phyloP scores from a whole-genome alignment of 2,113 vertebrate species.

The Lepus americanus region DNA sequence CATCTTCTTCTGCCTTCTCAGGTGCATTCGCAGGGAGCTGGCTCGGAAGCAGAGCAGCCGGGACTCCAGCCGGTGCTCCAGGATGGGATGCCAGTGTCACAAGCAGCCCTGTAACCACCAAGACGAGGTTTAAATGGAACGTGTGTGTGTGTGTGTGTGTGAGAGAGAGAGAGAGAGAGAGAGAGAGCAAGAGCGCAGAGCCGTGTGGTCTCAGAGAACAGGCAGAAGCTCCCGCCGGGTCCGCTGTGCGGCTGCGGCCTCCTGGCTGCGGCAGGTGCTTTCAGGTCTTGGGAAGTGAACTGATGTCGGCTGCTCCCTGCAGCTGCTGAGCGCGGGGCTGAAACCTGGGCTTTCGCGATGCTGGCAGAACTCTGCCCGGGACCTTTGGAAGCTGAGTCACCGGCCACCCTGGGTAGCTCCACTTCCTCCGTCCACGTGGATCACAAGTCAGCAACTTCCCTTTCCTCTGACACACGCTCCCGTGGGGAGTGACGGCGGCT shows the following conservation, averaged over 20 bases:
- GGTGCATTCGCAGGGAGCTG: no score
- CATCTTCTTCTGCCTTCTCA: no score
- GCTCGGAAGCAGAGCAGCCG: no score
- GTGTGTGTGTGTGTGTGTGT: background rate
- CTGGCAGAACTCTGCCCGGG: constrained; percentile 52
- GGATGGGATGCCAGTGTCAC: no score
- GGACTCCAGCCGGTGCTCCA: no score
- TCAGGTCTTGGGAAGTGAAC: background rate
- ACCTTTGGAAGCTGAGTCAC: constrained; percentile 14
- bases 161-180: background rate
- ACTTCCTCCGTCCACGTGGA: constrained; percentile 46
- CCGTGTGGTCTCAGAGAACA: background rate
- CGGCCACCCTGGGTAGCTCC: background rate
- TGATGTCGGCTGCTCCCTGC: background rate
- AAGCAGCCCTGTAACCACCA: background rate
- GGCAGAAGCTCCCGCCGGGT: background rate
- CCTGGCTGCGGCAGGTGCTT: background rate
- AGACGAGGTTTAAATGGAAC: constrained; percentile 3
- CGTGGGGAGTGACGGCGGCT: background rate
- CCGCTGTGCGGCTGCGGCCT: background rate
- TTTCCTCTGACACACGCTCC: background rate
- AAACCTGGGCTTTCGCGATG: background rate
- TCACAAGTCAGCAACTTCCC: constrained; percentile 53
- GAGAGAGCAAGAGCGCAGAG: background rate
- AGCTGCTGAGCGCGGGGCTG: background rate